Evolutionary conservation across 2,113 vertebrate species (phyloP), one percentile per base, ranked within the genome.

Genomic region (Notothenia rossii): DNA sequence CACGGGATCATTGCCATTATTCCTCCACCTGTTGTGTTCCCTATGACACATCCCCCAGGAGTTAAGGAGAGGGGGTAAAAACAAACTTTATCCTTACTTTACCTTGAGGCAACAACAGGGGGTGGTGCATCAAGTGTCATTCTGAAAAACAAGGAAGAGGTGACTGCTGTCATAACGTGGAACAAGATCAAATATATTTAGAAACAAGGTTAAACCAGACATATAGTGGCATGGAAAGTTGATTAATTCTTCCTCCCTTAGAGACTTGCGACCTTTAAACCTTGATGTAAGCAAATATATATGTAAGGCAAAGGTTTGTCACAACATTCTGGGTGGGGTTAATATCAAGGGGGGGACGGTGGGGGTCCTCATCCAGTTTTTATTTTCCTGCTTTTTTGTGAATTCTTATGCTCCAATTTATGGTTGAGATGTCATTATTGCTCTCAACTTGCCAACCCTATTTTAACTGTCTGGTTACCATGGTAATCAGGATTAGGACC

Each of bases 1-100:
- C 56, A 20, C 22, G 1, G 73, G 88, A 81, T 89, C 69, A 78
- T 40, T 51, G 3, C 40, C 45, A 33, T 72, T 80, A 64, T 67
- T 75, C 54, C 62, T 67, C 69, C 91, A 91, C 84, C 92, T 93
- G 89, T 90, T 81, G 67, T 77, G 70, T 51, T 83, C 53, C 72
- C 56, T 71, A 75, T 79, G 43, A 73, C 50, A 87, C 80, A 74
- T 45, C 66, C 40, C 71, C 67, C 43, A 65, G n/a, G 12, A 72
- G 67, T 78, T 77, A 49, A 67, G 22, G 48, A 50, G 65, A 1
- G 17, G 59, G 56, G 56, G 67, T 49, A 29, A 68, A 72, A 86
- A 87, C 75, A 88, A 81, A 77, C 82, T 9, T 29, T 6, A 67
- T 55, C 83, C 62, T 85, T 9, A 87, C 73, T 67, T 77, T 85